Base-by-base conservation (phyloP, 2,888 invertebrate genomes). In the Cremastobaeus sp. region DNA sequence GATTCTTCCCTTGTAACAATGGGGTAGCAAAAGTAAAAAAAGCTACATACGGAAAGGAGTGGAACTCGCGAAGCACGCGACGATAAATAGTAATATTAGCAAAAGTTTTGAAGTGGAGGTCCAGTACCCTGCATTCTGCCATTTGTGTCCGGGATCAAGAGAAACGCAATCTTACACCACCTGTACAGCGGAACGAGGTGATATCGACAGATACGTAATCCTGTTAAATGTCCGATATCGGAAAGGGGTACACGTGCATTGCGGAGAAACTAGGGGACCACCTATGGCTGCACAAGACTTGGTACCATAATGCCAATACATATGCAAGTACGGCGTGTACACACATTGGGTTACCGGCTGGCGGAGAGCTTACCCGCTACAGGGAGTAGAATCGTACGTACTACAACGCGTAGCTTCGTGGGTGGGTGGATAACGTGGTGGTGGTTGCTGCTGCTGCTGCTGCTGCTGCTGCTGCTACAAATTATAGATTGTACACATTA, bases 341-440 rank as follows among this genome's bases (percentile, higher is more conserved):
- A 41, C 35, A 66, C 45, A 54, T 60, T 76, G 79, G 81, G 77
- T 80, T 79, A 80, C 79, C 77, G 78, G 76, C 60, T 76, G 79
- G 74, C 68, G 72, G 78, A 79, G 77, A 79, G 77, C 80, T 81
- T 81, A 81, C 79, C 78, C 76, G 28, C 25, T 75, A 76, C 74
- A 78, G 65, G 76, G 68, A 69, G 69, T 43, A 57, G 50, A 66
- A 50, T 52, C 57, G 59, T 69, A 45, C 43, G 79, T 77, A 77
- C 75, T 81, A 81, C 77, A 78, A 81, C 81, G 82, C 62, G 45
- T 82, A 79, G 79, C 75, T 32, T 30, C 60, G 80, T 83, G 84
- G 83, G 83, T 85, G 84, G 85, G 82, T 85, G 80, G 81, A 84
- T 80, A 84, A 79, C 70, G 81, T 81, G 78, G 77, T 79, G 77